These are phyloP conservation scores for Hyppa rectilinea DNA, from an alignment of 2,888 invertebrate species.

Conservation along the genomic window DNA sequence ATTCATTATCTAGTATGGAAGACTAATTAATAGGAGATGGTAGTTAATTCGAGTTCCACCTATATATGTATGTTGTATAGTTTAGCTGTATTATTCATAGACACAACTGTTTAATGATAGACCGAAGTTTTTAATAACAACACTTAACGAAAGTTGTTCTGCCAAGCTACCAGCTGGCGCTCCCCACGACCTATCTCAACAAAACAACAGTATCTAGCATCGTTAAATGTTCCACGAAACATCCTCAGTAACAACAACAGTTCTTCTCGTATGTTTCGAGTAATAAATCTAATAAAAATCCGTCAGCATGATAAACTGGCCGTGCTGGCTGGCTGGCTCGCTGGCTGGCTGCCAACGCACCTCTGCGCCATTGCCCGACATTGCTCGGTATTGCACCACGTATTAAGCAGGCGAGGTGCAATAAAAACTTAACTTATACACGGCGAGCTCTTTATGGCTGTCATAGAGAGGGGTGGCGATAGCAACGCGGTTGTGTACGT, in stretches of 20 bases:
- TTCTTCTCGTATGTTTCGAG: slow-evolving; percentile 30
- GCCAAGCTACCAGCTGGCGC: slow-evolving; percentile 25
- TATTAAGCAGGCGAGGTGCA: slow-evolving; percentile 34
- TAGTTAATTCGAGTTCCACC: slow-evolving; percentile 8
- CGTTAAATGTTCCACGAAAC: slow-evolving; percentile 15
- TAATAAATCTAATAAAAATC: slow-evolving; percentile 63
- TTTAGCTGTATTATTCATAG: neutral
- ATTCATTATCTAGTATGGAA: slow-evolving; percentile 30
- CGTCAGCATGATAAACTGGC: slow-evolving; percentile 52
- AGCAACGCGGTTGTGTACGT: slow-evolving; percentile 20
- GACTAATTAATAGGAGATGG: slow-evolving; percentile 35
- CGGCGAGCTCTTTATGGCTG: slow-evolving; percentile 35
- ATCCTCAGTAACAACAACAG: slow-evolving; percentile 24
- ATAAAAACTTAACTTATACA: slow-evolving; percentile 54
- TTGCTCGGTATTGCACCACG: slow-evolving; percentile 38
- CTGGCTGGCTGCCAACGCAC: slow-evolving; percentile 58
- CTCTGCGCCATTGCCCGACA: slow-evolving; percentile 38
- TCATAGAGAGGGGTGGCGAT: slow-evolving; percentile 33
- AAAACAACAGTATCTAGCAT: slow-evolving; percentile 13
- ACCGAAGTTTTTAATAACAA: neutral
- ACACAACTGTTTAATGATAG: neutral
- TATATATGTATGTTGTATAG: neutral
- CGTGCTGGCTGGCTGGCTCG: slow-evolving; percentile 17
- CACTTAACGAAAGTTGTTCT: neutral
- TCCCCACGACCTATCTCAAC: slow-evolving; percentile 23